Evolutionary conservation across 2,888 invertebrate genomes (phyloP).

Genomic region (Nymphalis urticae): DNA sequence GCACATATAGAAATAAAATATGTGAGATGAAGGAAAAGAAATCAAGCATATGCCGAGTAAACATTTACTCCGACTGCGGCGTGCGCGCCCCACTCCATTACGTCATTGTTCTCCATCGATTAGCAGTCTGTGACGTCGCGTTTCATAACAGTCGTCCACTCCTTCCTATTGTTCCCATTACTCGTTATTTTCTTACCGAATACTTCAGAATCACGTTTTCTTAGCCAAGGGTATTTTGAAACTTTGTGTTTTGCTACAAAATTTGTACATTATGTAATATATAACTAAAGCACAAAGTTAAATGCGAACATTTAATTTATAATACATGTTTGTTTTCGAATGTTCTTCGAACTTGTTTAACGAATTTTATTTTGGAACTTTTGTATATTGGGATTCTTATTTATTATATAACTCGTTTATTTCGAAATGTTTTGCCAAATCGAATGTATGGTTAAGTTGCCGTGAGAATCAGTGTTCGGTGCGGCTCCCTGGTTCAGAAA

Average conservation of each 20-base stretch:
- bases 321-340: constrained; percentile 14
- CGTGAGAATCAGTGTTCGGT: constrained; percentile 69
- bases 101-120: constrained; percentile 80
- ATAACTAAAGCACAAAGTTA: constrained; percentile 3
- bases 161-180: constrained; percentile 38
- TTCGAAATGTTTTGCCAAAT: constrained; percentile 25
- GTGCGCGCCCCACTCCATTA: constrained; percentile 59
- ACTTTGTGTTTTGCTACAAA: constrained; percentile 20
- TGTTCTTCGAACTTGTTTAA: constrained; percentile 2
- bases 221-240: constrained; percentile 30
- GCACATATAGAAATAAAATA: constrained; percentile 79
- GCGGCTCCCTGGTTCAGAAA: constrained; percentile 64
- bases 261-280: constrained; percentile 21
- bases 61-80: constrained; percentile 66
- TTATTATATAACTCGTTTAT: constrained; percentile 23
- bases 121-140: constrained; percentile 68
- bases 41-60: constrained; percentile 79
- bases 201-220: constrained; percentile 37
- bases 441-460: constrained; percentile 41
- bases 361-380: constrained; percentile 18
- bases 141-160: constrained; percentile 58
- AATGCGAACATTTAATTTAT: constrained; percentile 18
- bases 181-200: constrained; percentile 32
- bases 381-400: constrained; percentile 20
- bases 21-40: constrained; percentile 80